phyloP scores from a whole-genome alignment of 1,140 invertebrate genomes.

The Bactericera cockerelli region DNA sequence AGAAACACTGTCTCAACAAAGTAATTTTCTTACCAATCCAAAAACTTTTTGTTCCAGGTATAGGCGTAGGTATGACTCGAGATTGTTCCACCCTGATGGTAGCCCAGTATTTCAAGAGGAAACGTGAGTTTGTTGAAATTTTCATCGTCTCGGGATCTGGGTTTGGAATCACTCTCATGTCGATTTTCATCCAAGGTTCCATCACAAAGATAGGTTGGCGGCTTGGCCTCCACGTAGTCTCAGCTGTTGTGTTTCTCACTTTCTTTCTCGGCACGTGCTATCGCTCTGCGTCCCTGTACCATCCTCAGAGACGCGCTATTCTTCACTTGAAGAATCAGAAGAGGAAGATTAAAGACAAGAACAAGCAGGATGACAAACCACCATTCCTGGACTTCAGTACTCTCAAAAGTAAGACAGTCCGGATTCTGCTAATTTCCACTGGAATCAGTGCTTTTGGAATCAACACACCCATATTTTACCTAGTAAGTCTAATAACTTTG shows the following conservation, averaged over 20 bases:
- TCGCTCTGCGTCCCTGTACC: slow-evolving; percentile 74
- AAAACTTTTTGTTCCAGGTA: too few species aligned
- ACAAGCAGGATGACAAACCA: slow-evolving; percentile 53
- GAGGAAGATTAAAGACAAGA: slow-evolving; percentile 61
- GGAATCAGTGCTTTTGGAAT: slow-evolving; percentile 61
- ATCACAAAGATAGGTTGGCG: slow-evolving; percentile 80
- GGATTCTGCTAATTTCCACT: slow-evolving; percentile 64
- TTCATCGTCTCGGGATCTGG: slow-evolving; percentile 73
- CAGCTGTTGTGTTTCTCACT: slow-evolving; percentile 63
- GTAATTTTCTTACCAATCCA: too few species aligned
- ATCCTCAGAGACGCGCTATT: slow-evolving; percentile 74
- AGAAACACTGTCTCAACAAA: too few species aligned
- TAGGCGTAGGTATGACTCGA: slow-evolving; percentile 66
- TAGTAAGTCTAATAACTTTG: slow-evolving; percentile 46
- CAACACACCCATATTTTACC: slow-evolving; percentile 71
- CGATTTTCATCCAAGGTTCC: slow-evolving; percentile 56
- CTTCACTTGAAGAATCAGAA: slow-evolving; percentile 82
- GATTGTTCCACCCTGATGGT: slow-evolving; percentile 80
- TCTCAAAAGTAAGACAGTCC: slow-evolving; percentile 63
- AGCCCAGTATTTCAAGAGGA: slow-evolving; percentile 75
- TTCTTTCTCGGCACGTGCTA: slow-evolving; percentile 80
- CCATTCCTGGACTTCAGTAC: slow-evolving; percentile 77
- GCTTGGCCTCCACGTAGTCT: slow-evolving; percentile 68
- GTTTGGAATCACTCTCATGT: slow-evolving; percentile 67
- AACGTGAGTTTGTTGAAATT: slow-evolving; percentile 71